These are phyloP conservation scores for Sarcophaga carnaria DNA, from an alignment of 2,888 invertebrate genomes.

Conservation along the genomic window DNA sequence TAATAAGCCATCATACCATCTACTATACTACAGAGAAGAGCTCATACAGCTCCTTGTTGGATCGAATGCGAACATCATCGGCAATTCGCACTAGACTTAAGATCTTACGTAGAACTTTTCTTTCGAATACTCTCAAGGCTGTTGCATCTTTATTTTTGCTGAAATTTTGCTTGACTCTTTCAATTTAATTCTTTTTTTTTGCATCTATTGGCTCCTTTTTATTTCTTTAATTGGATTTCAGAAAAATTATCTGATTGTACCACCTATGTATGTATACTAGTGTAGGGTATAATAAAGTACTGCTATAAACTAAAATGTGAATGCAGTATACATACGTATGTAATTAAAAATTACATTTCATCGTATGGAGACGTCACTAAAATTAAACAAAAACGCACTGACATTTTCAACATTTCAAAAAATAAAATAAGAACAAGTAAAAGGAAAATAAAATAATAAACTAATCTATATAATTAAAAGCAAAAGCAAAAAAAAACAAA, in stretches of 20 bases:
- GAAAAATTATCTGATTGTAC: background rate
- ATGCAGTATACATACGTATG: constrained; percentile 44
- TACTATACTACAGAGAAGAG: no score
- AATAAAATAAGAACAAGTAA: constrained; percentile 10
- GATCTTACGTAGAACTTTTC: no score
- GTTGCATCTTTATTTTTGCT: no score
- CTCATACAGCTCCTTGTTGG: no score
- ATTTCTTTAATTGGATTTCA: no score
- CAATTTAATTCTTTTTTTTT: no score
- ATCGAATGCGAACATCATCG: no score
- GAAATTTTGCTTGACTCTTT: no score
- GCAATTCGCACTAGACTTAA: no score
- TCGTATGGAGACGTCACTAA: constrained; percentile 53
- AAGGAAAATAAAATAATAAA: background rate
- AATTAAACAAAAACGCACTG: constrained; percentile 44
- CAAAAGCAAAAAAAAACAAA: background rate
- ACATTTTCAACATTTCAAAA: constrained; percentile 36
- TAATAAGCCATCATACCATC: no score
- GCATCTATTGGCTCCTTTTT: no score
- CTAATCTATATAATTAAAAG: constrained; percentile 32
- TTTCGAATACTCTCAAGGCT: no score
- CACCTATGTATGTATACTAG: background rate
- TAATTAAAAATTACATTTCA: constrained; percentile 64
- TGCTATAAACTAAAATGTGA: constrained; percentile 36
- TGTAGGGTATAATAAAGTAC: background rate